Percentiles rank a stretch among this genome's conserved stretches.
These are phyloP conservation scores for Hydractinia symbiolongicarpus DNA, from an alignment of 30 jellyfish, hydroid and myxozoan genomes.

Conservation along the genomic window DNA sequence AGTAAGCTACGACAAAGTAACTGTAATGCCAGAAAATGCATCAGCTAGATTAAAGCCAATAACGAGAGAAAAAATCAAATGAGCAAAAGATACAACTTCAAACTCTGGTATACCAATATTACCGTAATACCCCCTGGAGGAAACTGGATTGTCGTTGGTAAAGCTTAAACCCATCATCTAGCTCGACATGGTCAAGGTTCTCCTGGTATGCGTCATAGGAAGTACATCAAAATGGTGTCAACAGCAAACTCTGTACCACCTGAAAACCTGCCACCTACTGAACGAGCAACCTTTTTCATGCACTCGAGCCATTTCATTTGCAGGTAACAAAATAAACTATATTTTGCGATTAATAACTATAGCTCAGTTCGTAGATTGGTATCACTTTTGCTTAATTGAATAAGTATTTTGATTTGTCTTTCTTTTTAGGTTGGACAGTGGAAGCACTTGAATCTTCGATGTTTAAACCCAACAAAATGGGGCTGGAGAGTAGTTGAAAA, in stretches of 20 bases:
- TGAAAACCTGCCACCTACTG: neutral
- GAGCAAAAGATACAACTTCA: constrained; percentile 7
- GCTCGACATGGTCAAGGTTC: too few relatives aligned
- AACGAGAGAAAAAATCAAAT: constrained; percentile 7
- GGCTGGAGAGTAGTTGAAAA: neutral
- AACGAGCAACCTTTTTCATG: constrained; percentile 3
- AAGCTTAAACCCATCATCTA: constrained; percentile 18
- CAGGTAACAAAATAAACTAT: neutral
- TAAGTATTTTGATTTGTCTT: too few relatives aligned
- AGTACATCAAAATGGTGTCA: constrained; percentile 4
- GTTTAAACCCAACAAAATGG: neutral
- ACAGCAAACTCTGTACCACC: neutral
- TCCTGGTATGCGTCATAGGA: neutral
- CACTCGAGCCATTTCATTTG: neutral
- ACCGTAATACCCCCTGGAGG: constrained; percentile 13
- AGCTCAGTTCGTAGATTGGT: too few relatives aligned
- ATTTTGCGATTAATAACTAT: too few relatives aligned
- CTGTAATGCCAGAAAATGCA: neutral
- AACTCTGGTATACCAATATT: constrained; percentile 9
- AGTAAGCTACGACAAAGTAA: constrained; percentile 7
- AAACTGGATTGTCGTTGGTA: constrained; percentile 7
- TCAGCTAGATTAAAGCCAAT: constrained; percentile 10
- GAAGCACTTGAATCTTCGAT: constrained; percentile 4
- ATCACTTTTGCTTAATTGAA: too few relatives aligned
- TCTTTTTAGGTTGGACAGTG: neutral